Evolutionary conservation across 1,140 invertebrate genomes (phyloP).

Genomic region (Pogonomyrmex barbatus): DNA sequence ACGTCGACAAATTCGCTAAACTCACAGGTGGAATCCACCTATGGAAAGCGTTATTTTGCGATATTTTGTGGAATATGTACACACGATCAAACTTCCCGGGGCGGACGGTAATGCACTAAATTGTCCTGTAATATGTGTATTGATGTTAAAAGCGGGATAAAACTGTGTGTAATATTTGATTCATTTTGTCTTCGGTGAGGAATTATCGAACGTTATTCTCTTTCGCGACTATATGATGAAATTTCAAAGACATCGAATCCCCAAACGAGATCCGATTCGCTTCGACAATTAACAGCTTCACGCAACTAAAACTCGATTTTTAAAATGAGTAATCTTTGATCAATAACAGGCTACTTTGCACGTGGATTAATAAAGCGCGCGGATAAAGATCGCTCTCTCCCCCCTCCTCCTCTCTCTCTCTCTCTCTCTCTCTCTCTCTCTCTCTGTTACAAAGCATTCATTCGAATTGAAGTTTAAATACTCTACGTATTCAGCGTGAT

Average conservation of each 20-base stretch:
- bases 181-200: slow-evolving; percentile 29
- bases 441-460: not conserved
- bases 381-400: not conserved
- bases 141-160: slow-evolving; percentile 37
- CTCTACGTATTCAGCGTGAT: not conserved
- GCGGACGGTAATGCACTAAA: slow-evolving; percentile 31
- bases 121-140: slow-evolving; percentile 45
- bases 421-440: no score
- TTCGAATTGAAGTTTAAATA: slow-evolving; percentile 28
- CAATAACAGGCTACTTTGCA: slow-evolving; percentile 7
- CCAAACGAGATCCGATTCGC: slow-evolving; percentile 34
- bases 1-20: slow-evolving; percentile 56
- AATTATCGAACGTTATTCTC: slow-evolving; percentile 38
- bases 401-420: not conserved
- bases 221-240: slow-evolving; percentile 24
- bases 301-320: slow-evolving; percentile 30
- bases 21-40: slow-evolving; percentile 21
- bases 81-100: slow-evolving; percentile 37
- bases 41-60: slow-evolving; percentile 11
- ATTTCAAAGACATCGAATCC: slow-evolving; percentile 48
- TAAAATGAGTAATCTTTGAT: slow-evolving; percentile 32
- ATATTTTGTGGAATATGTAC: slow-evolving; percentile 43
- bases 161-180: slow-evolving; percentile 38
- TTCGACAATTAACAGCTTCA: slow-evolving; percentile 40
- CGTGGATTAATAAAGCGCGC: slow-evolving; percentile 17